Evolutionary conservation across 2,888 invertebrate species (phyloP).

Genomic region (Agonopterix heracliana): DNA sequence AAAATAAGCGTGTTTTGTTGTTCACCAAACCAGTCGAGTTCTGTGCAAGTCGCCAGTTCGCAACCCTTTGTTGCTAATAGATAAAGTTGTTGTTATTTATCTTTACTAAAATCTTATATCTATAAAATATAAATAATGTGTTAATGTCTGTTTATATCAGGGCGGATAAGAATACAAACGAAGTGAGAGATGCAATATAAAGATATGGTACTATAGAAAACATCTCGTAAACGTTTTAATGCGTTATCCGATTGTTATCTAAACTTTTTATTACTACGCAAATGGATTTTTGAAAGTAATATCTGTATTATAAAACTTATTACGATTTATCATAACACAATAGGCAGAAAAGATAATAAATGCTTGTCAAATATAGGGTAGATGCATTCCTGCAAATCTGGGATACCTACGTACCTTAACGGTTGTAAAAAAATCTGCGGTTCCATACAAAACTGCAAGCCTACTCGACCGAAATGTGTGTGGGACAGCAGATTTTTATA

Average conservation of each 20-base stretch:
- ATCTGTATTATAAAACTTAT: constrained; percentile 45
- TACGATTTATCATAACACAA: too few relatives aligned
- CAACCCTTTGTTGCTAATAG: neutral
- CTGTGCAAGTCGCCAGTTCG: too few relatives aligned
- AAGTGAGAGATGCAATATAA: constrained; percentile 55
- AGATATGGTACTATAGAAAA: constrained; percentile 57
- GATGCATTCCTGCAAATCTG: too few relatives aligned
- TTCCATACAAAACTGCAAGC: too few relatives aligned
- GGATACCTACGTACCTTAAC: too few relatives aligned
- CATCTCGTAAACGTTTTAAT: constrained; percentile 59
- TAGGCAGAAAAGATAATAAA: too few relatives aligned
- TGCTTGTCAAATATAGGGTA: too few relatives aligned
- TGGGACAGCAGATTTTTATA: too few relatives aligned
- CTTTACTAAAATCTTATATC: constrained; percentile 17
- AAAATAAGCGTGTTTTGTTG: neutral
- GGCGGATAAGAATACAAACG: constrained; percentile 29
- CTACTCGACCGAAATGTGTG: too few relatives aligned
- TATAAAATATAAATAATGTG: constrained; percentile 23
- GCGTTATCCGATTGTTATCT: constrained; percentile 58
- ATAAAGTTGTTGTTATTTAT: constrained; percentile 13
- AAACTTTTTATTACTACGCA: constrained; percentile 57
- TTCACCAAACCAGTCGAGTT: too few relatives aligned
- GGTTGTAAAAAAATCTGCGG: too few relatives aligned
- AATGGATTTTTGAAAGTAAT: constrained; percentile 65
- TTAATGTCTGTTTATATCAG: constrained; percentile 22